Base-by-base conservation (phyloP, 1,140 invertebrate species). In the Eurosta solidaginis region DNA sequence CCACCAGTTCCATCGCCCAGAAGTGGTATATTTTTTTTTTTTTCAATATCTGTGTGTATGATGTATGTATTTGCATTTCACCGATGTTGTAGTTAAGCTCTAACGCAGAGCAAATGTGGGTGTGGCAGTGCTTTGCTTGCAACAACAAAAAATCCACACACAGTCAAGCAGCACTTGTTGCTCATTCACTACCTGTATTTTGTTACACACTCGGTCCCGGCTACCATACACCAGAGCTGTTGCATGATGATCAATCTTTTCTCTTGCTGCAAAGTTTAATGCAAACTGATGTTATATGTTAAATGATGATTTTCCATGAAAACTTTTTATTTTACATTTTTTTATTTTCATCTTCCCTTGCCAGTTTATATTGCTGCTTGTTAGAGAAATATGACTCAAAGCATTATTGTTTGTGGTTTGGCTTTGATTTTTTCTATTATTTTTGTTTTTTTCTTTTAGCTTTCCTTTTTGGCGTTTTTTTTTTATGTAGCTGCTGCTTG, bases 301-400 rank as follows among this genome's bases (percentile, higher is more conserved):
- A 76, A 76, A 76, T 76, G 75, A 76, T 76, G 75, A 76, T 76
- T 76, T 76, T 49, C 75, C 33, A 33, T 68, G 59, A 47, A 50
- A 76, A 54, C 27, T 47, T 76, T 76, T 76, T 47, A 45, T 36
- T 74, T 49, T 17, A 17, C 14, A 7, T 17, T 49, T 49, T 49
- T 17, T 49, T 17, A 17, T 52, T 52, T 52, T 52, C 25, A 22
- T 52, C 25, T 17, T 6, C 9, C 22, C 10, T 52, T 17, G 9
- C 17, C 3, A 17, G 10, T 49, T 17, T 17, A 49, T 17, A 1
- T 22, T 5, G 27, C 20, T 17, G 54, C 54, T 68, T 68, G 59
- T 29, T n/a, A n/a, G 59, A 68, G 59, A 42, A 68, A 68, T 68
- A 68, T 68, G 59, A 68, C 59, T 68, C 14, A 20, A 68, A 68